Evolutionary conservation across 2,113 vertebrate genomes (phyloP).

Genomic region (Stegastes partitus): DNA sequence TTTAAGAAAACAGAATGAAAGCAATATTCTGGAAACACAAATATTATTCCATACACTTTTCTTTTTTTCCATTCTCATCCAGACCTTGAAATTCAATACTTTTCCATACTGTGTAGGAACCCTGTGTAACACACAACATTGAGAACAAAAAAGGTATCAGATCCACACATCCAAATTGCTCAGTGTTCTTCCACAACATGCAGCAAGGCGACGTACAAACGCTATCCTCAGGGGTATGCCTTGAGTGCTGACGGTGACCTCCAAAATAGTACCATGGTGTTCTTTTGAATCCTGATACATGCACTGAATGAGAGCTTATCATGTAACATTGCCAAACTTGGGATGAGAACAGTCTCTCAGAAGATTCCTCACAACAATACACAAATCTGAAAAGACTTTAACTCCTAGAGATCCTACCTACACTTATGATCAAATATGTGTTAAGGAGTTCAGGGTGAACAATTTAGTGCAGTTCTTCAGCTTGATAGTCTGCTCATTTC

Average conservation of each 20-base stretch:
- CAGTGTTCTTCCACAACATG: too few relatives aligned
- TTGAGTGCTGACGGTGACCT: constrained; percentile 23
- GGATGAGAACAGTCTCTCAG: constrained; percentile 44
- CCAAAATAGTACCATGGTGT: constrained; percentile 44
- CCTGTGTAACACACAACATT: too few relatives aligned
- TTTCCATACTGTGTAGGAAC: too few relatives aligned
- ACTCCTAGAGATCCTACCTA: neutral
- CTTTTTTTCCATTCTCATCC: too few relatives aligned
- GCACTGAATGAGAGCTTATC: constrained; percentile 45
- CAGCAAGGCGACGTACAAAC: too few relatives aligned
- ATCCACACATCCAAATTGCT: too few relatives aligned
- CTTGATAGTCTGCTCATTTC: neutral
- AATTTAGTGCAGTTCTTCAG: neutral
- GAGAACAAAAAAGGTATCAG: too few relatives aligned
- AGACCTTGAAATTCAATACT: too few relatives aligned
- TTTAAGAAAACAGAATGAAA: too few relatives aligned
- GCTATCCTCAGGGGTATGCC: constrained; percentile 46
- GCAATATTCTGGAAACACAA: too few relatives aligned
- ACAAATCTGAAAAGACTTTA: neutral
- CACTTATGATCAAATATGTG: neutral
- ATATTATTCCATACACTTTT: too few relatives aligned
- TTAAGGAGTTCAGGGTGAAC: neutral
- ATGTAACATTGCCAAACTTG: constrained; percentile 10
- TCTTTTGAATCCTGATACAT: constrained; percentile 60
- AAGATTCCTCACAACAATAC: constrained; percentile 18